These are phyloP conservation scores for Panulirus ornatus DNA, from an alignment of 1,140 invertebrate genomes.

Conservation along the genomic window DNA sequence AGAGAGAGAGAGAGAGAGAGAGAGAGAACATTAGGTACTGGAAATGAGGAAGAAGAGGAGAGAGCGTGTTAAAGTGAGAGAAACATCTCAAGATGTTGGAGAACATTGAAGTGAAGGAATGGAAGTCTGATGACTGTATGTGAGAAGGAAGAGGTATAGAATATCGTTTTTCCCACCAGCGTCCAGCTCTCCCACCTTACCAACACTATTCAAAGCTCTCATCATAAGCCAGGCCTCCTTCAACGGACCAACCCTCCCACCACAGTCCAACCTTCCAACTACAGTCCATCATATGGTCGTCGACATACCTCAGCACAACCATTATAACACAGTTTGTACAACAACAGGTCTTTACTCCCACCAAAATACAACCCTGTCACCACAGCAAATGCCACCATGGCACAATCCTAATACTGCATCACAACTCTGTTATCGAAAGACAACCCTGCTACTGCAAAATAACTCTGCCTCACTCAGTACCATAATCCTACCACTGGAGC, in stretches of 20 bases:
- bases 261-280: no score
- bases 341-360: no score
- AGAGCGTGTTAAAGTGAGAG: slow-evolving; percentile 15
- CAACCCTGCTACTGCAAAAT: no score
- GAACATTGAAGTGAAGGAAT: neutral
- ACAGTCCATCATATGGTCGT: no score
- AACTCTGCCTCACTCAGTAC: no score
- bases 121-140: neutral
- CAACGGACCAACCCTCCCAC: neutral
- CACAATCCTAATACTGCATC: no score
- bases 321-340: no score
- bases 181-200: neutral
- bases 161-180: neutral
- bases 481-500: no score
- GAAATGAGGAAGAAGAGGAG: neutral
- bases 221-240: neutral
- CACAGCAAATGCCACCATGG: no score
- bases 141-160: no score
- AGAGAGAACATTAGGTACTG: neutral
- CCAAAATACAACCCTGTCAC: slow-evolving; percentile 9
- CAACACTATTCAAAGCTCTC: neutral
- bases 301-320: no score
- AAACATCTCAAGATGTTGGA: neutral
- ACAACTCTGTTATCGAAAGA: no score
- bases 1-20: slow-evolving; percentile 35